A percentile compares a stretch with the other conserved stretches of the same genome.
These are phyloP conservation scores for Drosophila ogumai DNA, from an alignment of 1,140 invertebrate species.

Conservation along the genomic window DNA sequence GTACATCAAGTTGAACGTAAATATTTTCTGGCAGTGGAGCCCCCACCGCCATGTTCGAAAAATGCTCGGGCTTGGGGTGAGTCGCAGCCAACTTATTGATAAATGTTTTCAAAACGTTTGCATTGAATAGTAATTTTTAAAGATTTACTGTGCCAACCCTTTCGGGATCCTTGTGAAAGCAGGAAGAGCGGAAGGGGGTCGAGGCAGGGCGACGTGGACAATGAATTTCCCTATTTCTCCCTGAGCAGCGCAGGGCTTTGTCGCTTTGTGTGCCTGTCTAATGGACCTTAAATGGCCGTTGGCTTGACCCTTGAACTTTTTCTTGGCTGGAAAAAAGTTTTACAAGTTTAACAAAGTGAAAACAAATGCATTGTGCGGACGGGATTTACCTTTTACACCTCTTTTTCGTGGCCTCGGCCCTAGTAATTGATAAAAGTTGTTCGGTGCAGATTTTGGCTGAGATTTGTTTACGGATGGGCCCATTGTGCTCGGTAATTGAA, in stretches of 20 bases:
- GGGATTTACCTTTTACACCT: conserved; percentile 42
- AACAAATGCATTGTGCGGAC: conserved; percentile 53
- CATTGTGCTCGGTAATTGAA: conserved; percentile 29
- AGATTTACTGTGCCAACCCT: conserved; percentile 70
- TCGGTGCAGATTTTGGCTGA: conserved; percentile 25
- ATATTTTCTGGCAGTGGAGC: conserved; percentile 29
- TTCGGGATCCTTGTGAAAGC: conserved; percentile 5
- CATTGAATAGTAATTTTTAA: conserved; percentile 84
- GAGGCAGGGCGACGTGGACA: conserved; percentile 44
- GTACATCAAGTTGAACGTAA: background rate
- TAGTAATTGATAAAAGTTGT: conserved; percentile 55
- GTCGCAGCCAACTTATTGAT: conserved; percentile 68
- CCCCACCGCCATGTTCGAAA: conserved; percentile 38
- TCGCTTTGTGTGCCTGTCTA: conserved; percentile 54
- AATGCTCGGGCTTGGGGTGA: conserved; percentile 38
- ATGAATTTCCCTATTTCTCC: conserved; percentile 53
- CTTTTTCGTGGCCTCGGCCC: conserved; percentile 18
- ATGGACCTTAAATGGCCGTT: conserved; percentile 71
- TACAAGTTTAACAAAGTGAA: conserved; percentile 64
- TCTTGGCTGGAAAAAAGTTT: conserved; percentile 36
- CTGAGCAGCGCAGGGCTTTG: conserved; percentile 1
- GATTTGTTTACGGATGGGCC: conserved; percentile 28
- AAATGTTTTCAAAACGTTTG: conserved; percentile 79
- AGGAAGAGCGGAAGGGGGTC: conserved; percentile 4
- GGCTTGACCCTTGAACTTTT: conserved; percentile 64